A percentile compares a stretch with the other conserved stretches of the same genome.
phyloP scores from a whole-genome alignment of 2,888 invertebrate species.

The Rugalucina vietnamica region DNA sequence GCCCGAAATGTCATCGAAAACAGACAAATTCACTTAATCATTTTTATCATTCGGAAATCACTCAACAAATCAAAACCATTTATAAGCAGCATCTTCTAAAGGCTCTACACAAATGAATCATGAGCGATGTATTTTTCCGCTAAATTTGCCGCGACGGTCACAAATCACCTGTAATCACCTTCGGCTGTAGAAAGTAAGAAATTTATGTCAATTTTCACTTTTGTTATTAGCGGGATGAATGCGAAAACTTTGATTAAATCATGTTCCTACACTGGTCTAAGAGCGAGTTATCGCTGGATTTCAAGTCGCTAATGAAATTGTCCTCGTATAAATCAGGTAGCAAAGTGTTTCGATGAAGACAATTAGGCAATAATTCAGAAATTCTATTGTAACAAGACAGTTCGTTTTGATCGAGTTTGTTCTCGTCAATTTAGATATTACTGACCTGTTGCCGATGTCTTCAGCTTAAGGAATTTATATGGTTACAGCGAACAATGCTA shows the following conservation, averaged over 20 bases:
- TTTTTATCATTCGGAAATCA: constrained; percentile 20
- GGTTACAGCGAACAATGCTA: background rate
- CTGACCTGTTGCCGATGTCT: background rate
- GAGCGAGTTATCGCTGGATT: background rate
- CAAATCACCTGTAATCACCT: constrained; percentile 16
- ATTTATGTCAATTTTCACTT: constrained; percentile 41
- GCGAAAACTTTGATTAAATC: constrained; percentile 13
- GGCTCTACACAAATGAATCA: background rate
- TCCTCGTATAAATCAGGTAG: constrained; percentile 11
- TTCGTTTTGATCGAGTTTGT: background rate
- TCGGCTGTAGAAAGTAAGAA: constrained; percentile 30
- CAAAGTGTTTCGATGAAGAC: background rate
- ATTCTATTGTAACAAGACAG: background rate
- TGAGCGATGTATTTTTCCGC: constrained; percentile 12
- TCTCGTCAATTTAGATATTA: background rate
- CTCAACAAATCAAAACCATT: constrained; percentile 9
- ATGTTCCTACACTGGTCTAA: constrained; percentile 5
- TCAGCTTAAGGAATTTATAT: background rate
- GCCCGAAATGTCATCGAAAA: constrained; percentile 5
- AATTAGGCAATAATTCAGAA: background rate
- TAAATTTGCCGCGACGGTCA: constrained; percentile 5
- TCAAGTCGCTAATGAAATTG: constrained; percentile 12
- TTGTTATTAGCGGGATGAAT: constrained; percentile 19
- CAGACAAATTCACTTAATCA: constrained; percentile 18
- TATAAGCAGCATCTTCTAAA: background rate